Evolutionary conservation across 2,888 invertebrate species (phyloP), one percentile per base, ranked within the genome.

Genomic region (Shargacucullia verbasci): DNA sequence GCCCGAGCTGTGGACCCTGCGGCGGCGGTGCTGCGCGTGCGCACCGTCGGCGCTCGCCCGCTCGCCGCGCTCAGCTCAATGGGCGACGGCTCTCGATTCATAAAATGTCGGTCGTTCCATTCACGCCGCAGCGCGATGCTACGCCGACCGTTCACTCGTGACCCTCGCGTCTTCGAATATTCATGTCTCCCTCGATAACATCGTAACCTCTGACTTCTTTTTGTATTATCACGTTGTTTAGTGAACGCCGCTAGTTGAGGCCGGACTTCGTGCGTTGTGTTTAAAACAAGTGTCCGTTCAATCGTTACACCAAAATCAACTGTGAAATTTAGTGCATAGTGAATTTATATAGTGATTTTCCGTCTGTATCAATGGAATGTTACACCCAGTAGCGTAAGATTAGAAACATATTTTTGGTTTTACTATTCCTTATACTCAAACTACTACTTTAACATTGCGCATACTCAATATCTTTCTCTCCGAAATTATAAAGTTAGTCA

Each of bases 151-250:
- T 79, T 92, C 93, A 92, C 91, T 93, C 92, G 92, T 91, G 93
- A 93, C 91, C 92, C 92, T 92, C 91, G 92, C 92, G 90, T 91
- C 92, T 92, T 90, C 90, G 90, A 90, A 93, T 92, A 92, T 93
- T 91, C 93, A 92, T 94, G 92, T 91, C 91, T 92, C 89, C 90
- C 85, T 89, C 92, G 92, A 92, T 93, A 92, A 91, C 91, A 90
- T 89, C 91, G 85, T 92, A 90, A 92, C 92, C 92, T 91, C 88
- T 92, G 92, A 92, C 92, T 91, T 88, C 90, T 89, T 91, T 91
- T 89, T 90, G 87, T 91, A 89, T 90, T 89, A 93, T 92, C 91
- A 90, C 86, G 88, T 88, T 88, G 89, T 90, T 91, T 84, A 85
- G 91, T 90, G 92, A 87, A 83, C 88, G 82, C 86, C 82, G 85